Base-by-base conservation (phyloP, 2,113 vertebrate species). In the Azemiops feae region DNA sequence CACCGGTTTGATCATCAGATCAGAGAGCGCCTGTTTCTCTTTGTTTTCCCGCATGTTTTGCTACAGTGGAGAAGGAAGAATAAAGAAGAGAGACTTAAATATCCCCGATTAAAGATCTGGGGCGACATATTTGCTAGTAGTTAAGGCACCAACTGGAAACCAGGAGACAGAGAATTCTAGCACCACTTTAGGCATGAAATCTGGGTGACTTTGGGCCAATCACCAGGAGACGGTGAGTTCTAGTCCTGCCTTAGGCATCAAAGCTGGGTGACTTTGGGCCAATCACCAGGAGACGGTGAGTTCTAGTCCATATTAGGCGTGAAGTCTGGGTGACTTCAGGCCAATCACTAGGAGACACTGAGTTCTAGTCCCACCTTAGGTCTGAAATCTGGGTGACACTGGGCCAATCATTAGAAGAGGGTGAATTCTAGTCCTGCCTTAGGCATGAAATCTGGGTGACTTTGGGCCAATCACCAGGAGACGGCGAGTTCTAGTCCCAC, bases 11-110 rank as follows among this genome's bases (percentile, higher is more conserved):
- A 99, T 99, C 99, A 99, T 99, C 96, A 99, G 98, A 96, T 99
- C 99, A 0, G 98, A 99, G 86, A 99, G 98, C 0, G 98, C 99
- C 95, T 99, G 99, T 95, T 99, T 99, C 97, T 99, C 99, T 94
- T 99, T 99, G 98, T 99, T 99, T 97, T 99, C 99, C 58, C 99
- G 96, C 98, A 99, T 99, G 97, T 98, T 99, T 98, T 99, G 99
- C 99, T 99, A 97, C 95, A 91, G 30, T 91, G 95, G 45, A 45
- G n/a, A 47, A 54, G 9, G 50, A 25, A 45, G 34, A 6, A 89
- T n/a, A 8, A n/a, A 14, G 6, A n/a, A 9, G 22, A 23, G 58
- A 69, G 11, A 22, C 39, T 25, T 7, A 88, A 64, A 54, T 34
- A 16, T 9, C 10, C 1, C 1, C 25, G 1, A 10, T 12, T 5